Base-by-base conservation (phyloP, 92 coral and sea anemone genomes). In the Anthopleura xanthogrammica region DNA sequence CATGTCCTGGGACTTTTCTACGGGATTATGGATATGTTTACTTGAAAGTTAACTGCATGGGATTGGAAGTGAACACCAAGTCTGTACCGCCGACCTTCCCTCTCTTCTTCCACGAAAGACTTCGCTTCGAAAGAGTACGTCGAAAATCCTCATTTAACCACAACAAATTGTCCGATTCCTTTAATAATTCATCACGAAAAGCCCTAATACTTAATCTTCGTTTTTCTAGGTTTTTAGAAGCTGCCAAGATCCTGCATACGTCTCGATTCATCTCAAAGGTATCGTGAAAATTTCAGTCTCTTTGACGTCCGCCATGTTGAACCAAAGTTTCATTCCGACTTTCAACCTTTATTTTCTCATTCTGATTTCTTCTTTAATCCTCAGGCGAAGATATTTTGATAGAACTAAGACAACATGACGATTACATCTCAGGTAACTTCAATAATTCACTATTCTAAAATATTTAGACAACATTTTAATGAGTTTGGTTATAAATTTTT, bases 211-310 rank as follows among this genome's bases (percentile, higher is more conserved):
- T 62, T 14, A 36, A 41, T 2, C 75, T 40, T 70, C 58, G n/a
- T 41, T 54, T 77, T 83, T 77, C 46, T 78, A 95, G 99, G 94
- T 95, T 62, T 96, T 96, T 83, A 91, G 89, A 87, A 96, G 94
- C 87, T 96, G 99, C 68, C 99, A 96, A 84, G 99, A 96, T 76
- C 99, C 99, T 3, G 99, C 99, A 5, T 96, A 96, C 77, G 99
- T 96, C 29, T 94, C 99, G 19, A 92, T 94, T 46, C 95, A 94
- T 17, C 90, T 96, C 65, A 96, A 96, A 96, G 99, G 99, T 96
- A 73, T n/a, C 78, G 79, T 42, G 20, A 40, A 10, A 42, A 12
- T 24, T 50, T 78, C 68, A 75, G 24, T 57, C 13, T 17, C 2
- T 12, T 41, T 20, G 16, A 24, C 43, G 55, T 13, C 88, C 83